Percentiles rank a stretch among this genome's conserved stretches.
Conservation (phyloP, 2,113 vertebrate genomes). For the Callorhinus ursinus region DNA sequence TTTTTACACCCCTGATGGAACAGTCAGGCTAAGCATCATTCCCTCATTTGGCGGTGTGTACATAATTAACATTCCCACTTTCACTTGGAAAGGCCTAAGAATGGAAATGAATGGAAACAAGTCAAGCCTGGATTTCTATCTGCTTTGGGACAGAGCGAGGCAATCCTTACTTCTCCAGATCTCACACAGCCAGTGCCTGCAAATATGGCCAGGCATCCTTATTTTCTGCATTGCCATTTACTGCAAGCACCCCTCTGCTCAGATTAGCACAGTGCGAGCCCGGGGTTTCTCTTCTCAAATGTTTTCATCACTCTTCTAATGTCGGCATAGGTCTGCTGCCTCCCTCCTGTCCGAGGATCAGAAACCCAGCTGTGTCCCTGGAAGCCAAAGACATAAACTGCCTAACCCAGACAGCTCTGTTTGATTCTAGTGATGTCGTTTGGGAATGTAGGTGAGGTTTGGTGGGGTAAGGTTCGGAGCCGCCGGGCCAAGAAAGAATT, state of each 20-base stretch:
- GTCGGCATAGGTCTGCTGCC: neutral
- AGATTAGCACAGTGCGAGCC: neutral
- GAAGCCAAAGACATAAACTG: neutral
- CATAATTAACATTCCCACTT: neutral
- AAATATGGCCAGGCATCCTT: accelerated
- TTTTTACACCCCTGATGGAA: neutral
- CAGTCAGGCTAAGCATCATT: neutral
- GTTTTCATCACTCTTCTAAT: neutral
- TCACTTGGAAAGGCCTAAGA: neutral
- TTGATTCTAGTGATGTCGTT: neutral
- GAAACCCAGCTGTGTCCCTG: neutral
- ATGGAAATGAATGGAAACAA: neutral
- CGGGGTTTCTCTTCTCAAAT: neutral
- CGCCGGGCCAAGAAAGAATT: neutral
- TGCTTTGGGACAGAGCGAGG: neutral
- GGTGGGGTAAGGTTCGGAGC: neutral
- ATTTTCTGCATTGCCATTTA: too few species aligned
- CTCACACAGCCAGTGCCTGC: too few species aligned
- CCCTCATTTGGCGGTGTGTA: neutral
- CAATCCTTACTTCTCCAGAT: neutral
- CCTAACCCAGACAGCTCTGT: neutral
- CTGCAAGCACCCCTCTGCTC: neutral
- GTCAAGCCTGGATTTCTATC: neutral
- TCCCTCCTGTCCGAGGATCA: neutral
- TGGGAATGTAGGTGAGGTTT: neutral